These are phyloP conservation scores for Deroplatys truncata DNA, from an alignment of 2,888 invertebrate genomes.

Conservation along the genomic window DNA sequence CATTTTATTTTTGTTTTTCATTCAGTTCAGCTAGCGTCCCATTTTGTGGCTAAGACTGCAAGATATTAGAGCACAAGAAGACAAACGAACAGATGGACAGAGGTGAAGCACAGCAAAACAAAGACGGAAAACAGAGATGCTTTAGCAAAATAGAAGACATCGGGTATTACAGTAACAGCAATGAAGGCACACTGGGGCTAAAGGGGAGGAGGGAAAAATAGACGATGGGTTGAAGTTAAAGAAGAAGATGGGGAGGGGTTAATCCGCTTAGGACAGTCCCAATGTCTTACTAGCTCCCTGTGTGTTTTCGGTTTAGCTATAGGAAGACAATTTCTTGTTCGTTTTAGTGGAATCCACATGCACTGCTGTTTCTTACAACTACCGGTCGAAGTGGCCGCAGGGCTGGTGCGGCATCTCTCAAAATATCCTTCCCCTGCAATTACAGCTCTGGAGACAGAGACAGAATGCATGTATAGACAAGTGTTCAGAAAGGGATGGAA, in stretches of 20 bases:
- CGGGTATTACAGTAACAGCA: background rate
- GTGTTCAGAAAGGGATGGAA: background rate
- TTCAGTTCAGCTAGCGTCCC: background rate
- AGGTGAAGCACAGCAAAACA: background rate
- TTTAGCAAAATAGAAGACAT: background rate
- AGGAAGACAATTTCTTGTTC: background rate
- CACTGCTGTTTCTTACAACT: background rate
- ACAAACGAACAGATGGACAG: background rate
- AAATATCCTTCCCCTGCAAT: slow-evolving; percentile 15
- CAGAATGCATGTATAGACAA: background rate
- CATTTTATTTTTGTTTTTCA: background rate
- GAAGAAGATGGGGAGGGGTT: background rate
- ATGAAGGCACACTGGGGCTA: slow-evolving; percentile 1
- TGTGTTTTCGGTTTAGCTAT: background rate
- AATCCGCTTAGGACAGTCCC: slow-evolving; percentile 24
- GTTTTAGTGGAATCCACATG: background rate
- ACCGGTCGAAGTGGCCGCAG: background rate
- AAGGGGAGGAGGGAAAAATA: background rate
- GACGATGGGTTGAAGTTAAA: background rate
- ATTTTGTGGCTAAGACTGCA: background rate
- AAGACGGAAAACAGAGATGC: background rate
- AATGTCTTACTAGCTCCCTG: background rate
- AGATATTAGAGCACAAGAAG: background rate
- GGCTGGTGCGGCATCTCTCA: background rate
- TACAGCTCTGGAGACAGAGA: slow-evolving; percentile 6